These are phyloP conservation scores for Thalassarche chlororhynchos DNA, from an alignment of 2,113 vertebrate species.

Conservation along the genomic window DNA sequence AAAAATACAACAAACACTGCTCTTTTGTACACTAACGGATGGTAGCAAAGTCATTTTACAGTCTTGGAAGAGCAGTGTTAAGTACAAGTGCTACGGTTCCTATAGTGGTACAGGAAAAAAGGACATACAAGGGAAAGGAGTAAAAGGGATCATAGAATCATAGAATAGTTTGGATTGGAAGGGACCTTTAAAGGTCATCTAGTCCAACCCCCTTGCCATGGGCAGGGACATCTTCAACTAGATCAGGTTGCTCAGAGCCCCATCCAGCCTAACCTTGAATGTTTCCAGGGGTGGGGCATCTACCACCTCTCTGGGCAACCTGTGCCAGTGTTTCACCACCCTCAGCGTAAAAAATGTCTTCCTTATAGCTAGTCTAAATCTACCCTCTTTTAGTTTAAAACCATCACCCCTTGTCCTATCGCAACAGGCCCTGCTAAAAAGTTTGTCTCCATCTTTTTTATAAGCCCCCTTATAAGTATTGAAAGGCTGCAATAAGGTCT, in stretches of 20 bases:
- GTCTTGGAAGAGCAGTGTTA: neutral
- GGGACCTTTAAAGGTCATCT: neutral
- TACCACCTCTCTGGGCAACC: neutral
- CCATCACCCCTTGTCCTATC: too few species aligned
- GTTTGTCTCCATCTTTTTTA: too few species aligned
- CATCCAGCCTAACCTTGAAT: neutral
- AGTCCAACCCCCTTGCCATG: neutral
- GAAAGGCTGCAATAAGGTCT: too few species aligned
- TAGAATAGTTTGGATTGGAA: neutral
- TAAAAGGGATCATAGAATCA: neutral
- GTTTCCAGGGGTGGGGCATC: neutral
- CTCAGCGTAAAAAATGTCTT: neutral
- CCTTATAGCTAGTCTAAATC: neutral
- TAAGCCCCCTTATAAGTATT: too few species aligned
- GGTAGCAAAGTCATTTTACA: neutral
- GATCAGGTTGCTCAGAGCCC: neutral
- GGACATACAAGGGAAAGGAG: neutral
- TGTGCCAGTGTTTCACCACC: neutral
- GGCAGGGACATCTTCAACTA: neutral
- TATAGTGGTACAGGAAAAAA: neutral
- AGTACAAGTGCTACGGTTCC: neutral
- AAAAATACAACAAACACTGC: neutral
- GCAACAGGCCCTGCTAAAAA: too few species aligned
- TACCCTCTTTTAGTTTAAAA: neutral
- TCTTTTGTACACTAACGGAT: neutral